Percentiles rank a stretch among this genome's conserved stretches.
phyloP scores from a whole-genome alignment of 2,797 vertebrate genomes.

The Chloroceryle amazona region DNA sequence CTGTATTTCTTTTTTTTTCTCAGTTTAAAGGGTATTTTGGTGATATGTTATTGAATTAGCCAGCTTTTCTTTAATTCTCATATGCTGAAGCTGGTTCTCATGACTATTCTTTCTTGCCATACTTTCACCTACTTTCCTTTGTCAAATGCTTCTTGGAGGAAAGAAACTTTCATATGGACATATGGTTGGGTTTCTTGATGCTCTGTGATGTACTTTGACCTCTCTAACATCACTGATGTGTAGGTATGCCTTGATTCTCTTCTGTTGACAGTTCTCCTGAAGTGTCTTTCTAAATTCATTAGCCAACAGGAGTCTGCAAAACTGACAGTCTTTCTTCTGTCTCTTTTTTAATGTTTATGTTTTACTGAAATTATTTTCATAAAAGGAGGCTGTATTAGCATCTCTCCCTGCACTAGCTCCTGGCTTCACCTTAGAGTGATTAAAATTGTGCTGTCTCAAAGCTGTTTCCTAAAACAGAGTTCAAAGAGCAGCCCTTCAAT shows the following conservation, averaged over 20 bases:
- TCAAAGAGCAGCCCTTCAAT: not conserved
- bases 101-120: not conserved
- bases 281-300: not conserved
- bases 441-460: not conserved
- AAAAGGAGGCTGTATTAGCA: not conserved
- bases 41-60: not conserved
- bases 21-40: not conserved
- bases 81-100: not conserved
- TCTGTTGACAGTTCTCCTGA: not conserved
- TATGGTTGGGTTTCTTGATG: not conserved
- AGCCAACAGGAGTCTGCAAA: not conserved
- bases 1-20: not conserved
- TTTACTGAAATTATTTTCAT: not conserved
- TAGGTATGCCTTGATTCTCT: not conserved
- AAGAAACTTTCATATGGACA: accelerated
- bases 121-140: not conserved
- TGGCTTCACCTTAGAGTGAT: not conserved
- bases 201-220: not conserved
- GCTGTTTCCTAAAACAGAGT: not conserved
- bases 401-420: not conserved
- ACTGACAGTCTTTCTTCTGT: not conserved
- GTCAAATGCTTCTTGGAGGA: not conserved
- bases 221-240: not conserved
- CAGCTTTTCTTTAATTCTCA: not conserved
- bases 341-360: not conserved